Evolutionary conservation across 2,113 vertebrate species (phyloP).

Genomic region (Mellivora capensis): DNA sequence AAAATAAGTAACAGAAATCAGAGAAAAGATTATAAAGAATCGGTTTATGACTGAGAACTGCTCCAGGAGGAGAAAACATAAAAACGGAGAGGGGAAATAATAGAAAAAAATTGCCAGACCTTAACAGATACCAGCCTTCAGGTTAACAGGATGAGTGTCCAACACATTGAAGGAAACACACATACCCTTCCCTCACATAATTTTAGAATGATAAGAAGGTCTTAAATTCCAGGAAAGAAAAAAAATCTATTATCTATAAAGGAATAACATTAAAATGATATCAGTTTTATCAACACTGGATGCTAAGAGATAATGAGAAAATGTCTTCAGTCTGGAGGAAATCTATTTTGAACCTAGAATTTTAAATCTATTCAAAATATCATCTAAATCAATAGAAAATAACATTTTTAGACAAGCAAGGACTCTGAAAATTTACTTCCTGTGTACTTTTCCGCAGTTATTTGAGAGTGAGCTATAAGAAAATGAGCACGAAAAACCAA

Average conservation of each 20-base stretch:
- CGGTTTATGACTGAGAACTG: neutral
- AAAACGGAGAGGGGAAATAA: neutral
- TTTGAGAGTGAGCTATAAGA: neutral
- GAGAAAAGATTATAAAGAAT: neutral
- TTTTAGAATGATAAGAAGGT: neutral
- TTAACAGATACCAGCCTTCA: neutral
- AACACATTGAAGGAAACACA: neutral
- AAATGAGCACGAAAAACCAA: neutral
- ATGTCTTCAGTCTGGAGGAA: neutral
- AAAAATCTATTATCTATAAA: neutral
- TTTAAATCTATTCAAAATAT: neutral
- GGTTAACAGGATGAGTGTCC: neutral
- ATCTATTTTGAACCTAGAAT: neutral
- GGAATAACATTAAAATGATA: neutral
- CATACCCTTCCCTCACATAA: neutral
- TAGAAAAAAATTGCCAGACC: neutral
- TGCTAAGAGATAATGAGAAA: neutral
- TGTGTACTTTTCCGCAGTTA: neutral
- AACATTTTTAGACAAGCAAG: neutral
- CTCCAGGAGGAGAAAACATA: neutral
- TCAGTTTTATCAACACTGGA: neutral
- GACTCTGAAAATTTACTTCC: neutral
- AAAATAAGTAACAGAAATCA: slow-evolving; percentile 5
- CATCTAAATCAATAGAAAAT: neutral
- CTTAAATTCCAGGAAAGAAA: neutral